These are phyloP conservation scores for Gnathonemus echidnorhynchus DNA, from an alignment of 2,113 vertebrate species.

Conservation along the genomic window DNA sequence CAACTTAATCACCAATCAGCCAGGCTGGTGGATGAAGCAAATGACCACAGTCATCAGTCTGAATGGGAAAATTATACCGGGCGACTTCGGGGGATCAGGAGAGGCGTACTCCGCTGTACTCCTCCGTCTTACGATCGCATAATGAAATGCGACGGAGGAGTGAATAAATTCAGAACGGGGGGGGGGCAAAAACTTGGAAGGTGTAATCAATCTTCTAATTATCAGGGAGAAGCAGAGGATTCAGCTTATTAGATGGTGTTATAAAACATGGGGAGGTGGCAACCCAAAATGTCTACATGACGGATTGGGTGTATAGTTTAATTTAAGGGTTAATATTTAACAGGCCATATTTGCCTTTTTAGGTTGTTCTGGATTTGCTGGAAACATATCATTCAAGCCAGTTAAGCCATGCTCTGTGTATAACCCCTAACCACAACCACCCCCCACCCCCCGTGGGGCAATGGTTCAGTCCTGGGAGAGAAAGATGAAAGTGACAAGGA, in stretches of 20 bases:
- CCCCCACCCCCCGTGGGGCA: background rate
- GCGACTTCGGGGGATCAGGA: slow-evolving; percentile 31
- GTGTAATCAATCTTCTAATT: slow-evolving; percentile 40
- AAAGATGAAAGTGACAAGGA: background rate
- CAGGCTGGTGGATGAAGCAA: slow-evolving; percentile 41
- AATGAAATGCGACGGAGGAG: background rate
- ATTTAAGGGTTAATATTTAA: background rate
- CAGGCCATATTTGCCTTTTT: background rate
- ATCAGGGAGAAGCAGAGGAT: slow-evolving; percentile 18
- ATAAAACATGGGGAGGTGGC: background rate
- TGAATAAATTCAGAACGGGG: background rate
- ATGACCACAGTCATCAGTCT: slow-evolving; percentile 45
- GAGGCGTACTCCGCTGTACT: slow-evolving; percentile 38
- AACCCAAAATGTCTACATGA: background rate
- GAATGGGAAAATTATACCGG: slow-evolving; percentile 56
- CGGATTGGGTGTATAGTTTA: background rate
- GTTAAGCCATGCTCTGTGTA: background rate
- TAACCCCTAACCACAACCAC: background rate
- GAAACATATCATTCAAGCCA: background rate
- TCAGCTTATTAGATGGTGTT: background rate
- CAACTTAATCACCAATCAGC: slow-evolving; percentile 61
- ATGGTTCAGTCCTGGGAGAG: background rate
- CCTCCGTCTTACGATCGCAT: slow-evolving; percentile 32
- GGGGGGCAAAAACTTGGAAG: slow-evolving; percentile 41
- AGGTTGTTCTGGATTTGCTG: background rate